These are phyloP conservation scores for Cynoglossus semilaevis DNA, from an alignment of 2,113 vertebrate genomes.

Conservation along the genomic window DNA sequence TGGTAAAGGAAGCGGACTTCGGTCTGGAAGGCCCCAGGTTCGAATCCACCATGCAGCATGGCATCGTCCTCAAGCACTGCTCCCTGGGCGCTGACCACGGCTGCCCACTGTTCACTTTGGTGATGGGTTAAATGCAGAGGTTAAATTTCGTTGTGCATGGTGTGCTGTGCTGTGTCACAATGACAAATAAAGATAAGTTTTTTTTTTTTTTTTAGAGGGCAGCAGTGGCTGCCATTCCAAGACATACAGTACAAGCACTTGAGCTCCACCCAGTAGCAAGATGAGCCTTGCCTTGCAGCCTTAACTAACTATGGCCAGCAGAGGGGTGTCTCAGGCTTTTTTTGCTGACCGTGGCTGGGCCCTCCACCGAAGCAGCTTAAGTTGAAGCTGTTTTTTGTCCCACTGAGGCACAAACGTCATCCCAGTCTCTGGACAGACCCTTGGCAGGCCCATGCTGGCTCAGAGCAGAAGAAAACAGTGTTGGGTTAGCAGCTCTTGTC, in stretches of 20 bases:
- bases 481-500: constrained; percentile 41
- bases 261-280: constrained; percentile 24
- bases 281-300: constrained; percentile 28
- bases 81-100: too few species aligned
- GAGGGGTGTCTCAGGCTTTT: constrained; percentile 25
- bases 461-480: too few species aligned
- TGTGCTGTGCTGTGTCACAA: too few species aligned
- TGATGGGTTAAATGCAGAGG: too few species aligned
- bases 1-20: too few species aligned
- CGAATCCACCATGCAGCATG: too few species aligned
- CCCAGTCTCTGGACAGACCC: constrained; percentile 16
- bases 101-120: too few species aligned
- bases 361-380: constrained; percentile 12
- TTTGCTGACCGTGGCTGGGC: constrained; percentile 18
- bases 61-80: too few species aligned
- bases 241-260: constrained; percentile 43
- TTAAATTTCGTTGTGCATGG: too few species aligned
- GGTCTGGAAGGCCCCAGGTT: too few species aligned
- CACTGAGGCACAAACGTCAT: constrained; percentile 30
- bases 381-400: constrained; percentile 3
- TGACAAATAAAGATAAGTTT: too few species aligned
- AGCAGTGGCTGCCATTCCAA: constrained; percentile 45
- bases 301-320: constrained; percentile 36
- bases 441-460: constrained; percentile 10
- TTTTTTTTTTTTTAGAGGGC: too few species aligned